Percentiles rank a stretch among this genome's conserved stretches.
These are phyloP conservation scores for Palythoa caribaeorum DNA, from an alignment of 92 coral and sea anemone genomes.

Conservation along the genomic window DNA sequence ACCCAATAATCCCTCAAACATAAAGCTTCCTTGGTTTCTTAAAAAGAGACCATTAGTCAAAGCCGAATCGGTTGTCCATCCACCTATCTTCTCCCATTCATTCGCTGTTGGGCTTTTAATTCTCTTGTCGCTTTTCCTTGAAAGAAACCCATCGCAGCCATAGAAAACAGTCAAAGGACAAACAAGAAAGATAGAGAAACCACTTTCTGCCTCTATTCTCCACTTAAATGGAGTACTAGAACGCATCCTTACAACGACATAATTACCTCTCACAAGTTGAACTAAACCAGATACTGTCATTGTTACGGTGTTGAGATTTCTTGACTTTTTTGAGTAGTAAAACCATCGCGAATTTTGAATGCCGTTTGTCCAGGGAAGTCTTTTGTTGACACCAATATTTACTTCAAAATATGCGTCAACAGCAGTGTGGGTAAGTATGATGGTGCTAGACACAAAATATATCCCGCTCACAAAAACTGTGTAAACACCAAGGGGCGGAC, in stretches of 20 bases:
- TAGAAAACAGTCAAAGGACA: constrained; percentile 60
- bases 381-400: constrained; percentile 59
- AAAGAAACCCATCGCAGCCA: constrained; percentile 66
- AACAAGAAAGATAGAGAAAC: constrained; percentile 64
- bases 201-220: constrained; percentile 59
- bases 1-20: constrained; percentile 63
- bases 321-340: constrained; percentile 34
- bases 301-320: constrained; percentile 47
- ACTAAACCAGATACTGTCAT: constrained; percentile 62
- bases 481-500: constrained; percentile 57
- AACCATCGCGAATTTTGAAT: constrained; percentile 65
- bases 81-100: constrained; percentile 64
- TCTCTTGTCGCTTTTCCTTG: constrained; percentile 65
- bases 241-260: constrained; percentile 61
- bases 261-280: constrained; percentile 58
- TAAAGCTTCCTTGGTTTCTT: constrained; percentile 57
- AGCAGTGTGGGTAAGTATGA: constrained; percentile 49
- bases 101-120: constrained; percentile 44
- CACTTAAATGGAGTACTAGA: constrained; percentile 53
- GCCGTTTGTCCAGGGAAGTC: constrained; percentile 56
- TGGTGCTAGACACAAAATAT: constrained; percentile 58
- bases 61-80: constrained; percentile 72
- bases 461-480: constrained; percentile 60
- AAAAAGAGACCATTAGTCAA: constrained; percentile 73
- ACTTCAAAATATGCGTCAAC: constrained; percentile 56